A percentile compares a stretch with the other conserved stretches of the same genome.
Evolutionary conservation across 2,113 vertebrate genomes (phyloP).

Genomic region (Oryzias melastigma): DNA sequence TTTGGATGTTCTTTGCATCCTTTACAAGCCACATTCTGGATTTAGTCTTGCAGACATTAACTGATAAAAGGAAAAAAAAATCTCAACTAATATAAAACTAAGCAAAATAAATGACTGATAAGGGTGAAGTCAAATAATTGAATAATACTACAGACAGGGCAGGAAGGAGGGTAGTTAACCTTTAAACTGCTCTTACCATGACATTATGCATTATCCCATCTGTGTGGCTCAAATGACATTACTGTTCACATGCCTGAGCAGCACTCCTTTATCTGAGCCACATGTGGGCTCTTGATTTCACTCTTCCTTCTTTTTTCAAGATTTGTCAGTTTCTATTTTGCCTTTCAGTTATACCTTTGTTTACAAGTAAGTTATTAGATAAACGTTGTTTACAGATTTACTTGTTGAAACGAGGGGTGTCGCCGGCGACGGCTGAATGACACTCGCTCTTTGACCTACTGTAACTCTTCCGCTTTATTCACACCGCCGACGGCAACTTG

Average conservation of each 20-base stretch:
- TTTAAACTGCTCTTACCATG: conserved; percentile 12
- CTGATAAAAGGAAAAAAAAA: conserved; percentile 5
- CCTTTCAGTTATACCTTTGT: too few relatives aligned
- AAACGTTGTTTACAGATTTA: too few relatives aligned
- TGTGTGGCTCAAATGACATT: conserved; percentile 17
- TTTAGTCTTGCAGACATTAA: background rate
- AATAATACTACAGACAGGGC: conserved; percentile 7
- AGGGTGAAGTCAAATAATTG: background rate
- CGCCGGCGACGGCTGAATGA: too few relatives aligned
- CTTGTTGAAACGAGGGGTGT: too few relatives aligned
- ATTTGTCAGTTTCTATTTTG: too few relatives aligned
- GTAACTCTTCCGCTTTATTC: too few relatives aligned
- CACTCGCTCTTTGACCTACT: too few relatives aligned
- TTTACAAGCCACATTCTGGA: background rate
- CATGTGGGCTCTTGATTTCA: background rate
- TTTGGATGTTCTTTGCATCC: too few relatives aligned
- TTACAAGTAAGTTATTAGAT: too few relatives aligned
- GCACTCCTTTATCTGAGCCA: background rate
- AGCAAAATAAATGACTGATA: conserved; percentile 15
- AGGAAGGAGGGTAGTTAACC: conserved; percentile 8
- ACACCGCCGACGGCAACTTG: too few relatives aligned
- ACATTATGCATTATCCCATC: conserved; percentile 3
- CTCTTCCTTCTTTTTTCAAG: too few relatives aligned
- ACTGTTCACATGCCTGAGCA: conserved; percentile 26
- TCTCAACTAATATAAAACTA: background rate